These are phyloP conservation scores for Sus cebifrons DNA, from an alignment of 2,797 vertebrate species.

Conservation along the genomic window DNA sequence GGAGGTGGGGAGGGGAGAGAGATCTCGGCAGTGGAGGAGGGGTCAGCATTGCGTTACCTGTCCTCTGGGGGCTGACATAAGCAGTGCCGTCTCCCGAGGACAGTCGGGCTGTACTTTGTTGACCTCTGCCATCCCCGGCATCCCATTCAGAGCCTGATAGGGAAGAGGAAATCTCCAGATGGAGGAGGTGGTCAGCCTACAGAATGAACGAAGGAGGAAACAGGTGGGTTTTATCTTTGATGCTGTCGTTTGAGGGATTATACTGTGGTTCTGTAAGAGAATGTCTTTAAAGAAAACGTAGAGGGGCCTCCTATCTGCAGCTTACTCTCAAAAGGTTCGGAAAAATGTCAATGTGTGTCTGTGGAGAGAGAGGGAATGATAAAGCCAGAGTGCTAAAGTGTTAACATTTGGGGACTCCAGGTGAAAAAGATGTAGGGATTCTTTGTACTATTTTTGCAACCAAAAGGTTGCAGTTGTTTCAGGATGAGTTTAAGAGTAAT, in stretches of 20 bases:
- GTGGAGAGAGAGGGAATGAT: background rate
- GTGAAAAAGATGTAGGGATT: background rate
- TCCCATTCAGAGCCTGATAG: background rate
- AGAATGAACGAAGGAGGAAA: background rate
- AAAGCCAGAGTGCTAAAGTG: background rate
- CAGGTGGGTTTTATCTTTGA: background rate
- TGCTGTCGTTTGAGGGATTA: background rate
- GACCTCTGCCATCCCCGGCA: background rate
- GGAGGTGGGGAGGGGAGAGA: background rate
- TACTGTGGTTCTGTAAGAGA: background rate
- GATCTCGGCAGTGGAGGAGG: no score
- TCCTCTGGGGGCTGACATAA: no score
- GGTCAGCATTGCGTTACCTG: accelerated
- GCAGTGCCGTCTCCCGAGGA: background rate
- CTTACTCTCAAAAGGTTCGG: slow-evolving; percentile 1
- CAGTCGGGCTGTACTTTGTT: background rate
- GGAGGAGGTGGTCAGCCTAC: background rate
- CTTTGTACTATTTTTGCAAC: slow-evolving; percentile 10
- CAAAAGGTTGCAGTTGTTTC: background rate
- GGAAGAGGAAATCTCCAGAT: background rate
- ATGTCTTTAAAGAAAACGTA: background rate
- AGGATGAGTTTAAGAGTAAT: background rate
- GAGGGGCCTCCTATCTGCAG: background rate
- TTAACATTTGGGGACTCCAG: slow-evolving; percentile 5
- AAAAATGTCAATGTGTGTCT: background rate